Evolutionary conservation across 1,140 invertebrate genomes (phyloP), one percentile per base, ranked within the genome.

Genomic region (Mycetomoellerius zeteki): DNA sequence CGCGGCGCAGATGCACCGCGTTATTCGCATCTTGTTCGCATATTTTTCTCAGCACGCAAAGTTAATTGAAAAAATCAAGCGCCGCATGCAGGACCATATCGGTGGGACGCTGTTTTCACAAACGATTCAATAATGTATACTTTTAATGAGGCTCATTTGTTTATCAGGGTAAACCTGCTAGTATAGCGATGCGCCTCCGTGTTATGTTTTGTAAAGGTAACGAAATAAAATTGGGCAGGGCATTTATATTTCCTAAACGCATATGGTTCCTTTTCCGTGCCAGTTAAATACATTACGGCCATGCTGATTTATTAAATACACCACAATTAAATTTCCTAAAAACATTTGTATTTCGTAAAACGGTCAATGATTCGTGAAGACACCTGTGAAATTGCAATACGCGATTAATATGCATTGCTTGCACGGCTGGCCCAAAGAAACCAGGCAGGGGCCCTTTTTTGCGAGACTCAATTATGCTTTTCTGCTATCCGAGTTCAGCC

Each of bases 31-130:
- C 90, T 91, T 88, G 89, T 93, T 90, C 86, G 56, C 82, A 89
- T 91, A 91, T 91, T 90, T 91, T 91, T 91, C 82, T 67, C 50
- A 52, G 27, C 67, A 52, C 27, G 67, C 84, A 69, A 87, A 91
- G 92, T 93, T 91, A 93, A 93, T 93, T 93, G 90, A 88, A 92
- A 88, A 92, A 93, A 93, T 92, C 91, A 92, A 91, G 86, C 82
- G 73, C 54, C 33, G 16, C 54, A 62, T 47, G 75, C 73, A 30
- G n/a, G 58, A 60, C 7, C 43, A n/a, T 50, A 47, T 54, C 30
- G 33, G 56, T 65, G 80, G 58, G 69, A 65, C 85, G 58, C 50
- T 47, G 72, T 73, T 88, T 90, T 81, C 73, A 43, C 8, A 80
- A 71, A 30, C 56, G 50, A 19, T 65, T 52, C 58, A 52, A 76